A percentile compares a stretch with the other conserved stretches of the same genome.
phyloP scores from a whole-genome alignment of 1,140 invertebrate species.

The Anastatus disparis region DNA sequence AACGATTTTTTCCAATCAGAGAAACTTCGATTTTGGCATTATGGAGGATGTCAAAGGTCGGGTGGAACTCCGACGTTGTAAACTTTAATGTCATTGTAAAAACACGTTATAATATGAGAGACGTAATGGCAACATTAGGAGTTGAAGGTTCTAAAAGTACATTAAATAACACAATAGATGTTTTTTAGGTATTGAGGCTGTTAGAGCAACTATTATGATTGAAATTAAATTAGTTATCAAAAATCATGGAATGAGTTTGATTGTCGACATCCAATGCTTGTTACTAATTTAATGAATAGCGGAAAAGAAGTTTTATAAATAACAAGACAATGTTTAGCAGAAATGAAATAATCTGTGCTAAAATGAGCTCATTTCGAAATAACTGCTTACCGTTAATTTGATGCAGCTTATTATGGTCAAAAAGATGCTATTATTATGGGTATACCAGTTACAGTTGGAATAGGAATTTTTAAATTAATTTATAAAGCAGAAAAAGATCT shows the following conservation, averaged over 20 bases:
- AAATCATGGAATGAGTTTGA: slow-evolving; percentile 98
- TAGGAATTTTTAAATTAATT: slow-evolving; percentile 92
- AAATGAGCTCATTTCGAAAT: slow-evolving; percentile 99
- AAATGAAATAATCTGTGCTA: slow-evolving; percentile 99
- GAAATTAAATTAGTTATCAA: slow-evolving; percentile 98
- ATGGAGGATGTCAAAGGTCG: no score
- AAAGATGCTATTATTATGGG: slow-evolving; percentile 96
- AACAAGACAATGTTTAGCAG: slow-evolving; percentile 93
- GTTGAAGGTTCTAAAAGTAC: slow-evolving; percentile 81
- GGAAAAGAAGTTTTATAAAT: slow-evolving; percentile 97
- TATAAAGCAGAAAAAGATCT: slow-evolving; percentile 70
- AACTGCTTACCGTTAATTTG: slow-evolving; percentile 98
- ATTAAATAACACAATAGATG: slow-evolving; percentile 95
- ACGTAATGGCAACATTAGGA: slow-evolving; percentile 93
- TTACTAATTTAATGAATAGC: slow-evolving; percentile 98
- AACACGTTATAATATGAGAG: slow-evolving; percentile 91
- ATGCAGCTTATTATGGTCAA: slow-evolving; percentile 98
- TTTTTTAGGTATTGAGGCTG: slow-evolving; percentile 96
- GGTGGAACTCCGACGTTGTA: no score
- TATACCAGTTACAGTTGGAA: slow-evolving; percentile 93
- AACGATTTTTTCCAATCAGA: no score
- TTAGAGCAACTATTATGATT: slow-evolving; percentile 93
- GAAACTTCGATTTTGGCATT: no score
- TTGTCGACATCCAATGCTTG: slow-evolving; percentile 93
- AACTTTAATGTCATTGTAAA: no score